Evolutionary conservation across 2,888 invertebrate species (phyloP).

Genomic region (Harpagoxenus sublaevis): DNA sequence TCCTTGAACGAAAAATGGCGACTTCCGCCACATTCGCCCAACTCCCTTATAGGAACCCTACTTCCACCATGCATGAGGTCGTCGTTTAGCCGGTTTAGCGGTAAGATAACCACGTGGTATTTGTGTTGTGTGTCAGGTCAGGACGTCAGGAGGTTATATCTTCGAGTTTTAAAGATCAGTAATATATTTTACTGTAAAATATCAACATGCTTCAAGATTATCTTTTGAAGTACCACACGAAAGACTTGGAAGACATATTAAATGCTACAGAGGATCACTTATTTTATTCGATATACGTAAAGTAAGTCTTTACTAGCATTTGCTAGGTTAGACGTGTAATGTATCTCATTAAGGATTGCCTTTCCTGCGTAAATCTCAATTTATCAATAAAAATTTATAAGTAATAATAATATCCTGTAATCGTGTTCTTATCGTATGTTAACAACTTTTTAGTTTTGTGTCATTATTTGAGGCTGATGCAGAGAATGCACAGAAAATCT

Average conservation of each 20-base stretch:
- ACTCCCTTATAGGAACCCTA: too few species aligned
- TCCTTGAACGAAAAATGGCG: too few species aligned
- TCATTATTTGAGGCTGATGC: conserved; percentile 91
- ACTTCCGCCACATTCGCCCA: too few species aligned
- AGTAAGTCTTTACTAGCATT: conserved; percentile 88
- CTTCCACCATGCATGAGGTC: too few species aligned
- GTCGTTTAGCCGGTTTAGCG: too few species aligned
- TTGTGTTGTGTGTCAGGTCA: not conserved
- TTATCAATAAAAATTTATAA: conserved; percentile 90
- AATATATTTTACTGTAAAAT: not conserved
- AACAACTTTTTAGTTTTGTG: conserved; percentile 88
- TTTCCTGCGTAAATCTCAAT: conserved; percentile 88
- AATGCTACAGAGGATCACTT: conserved; percentile 88
- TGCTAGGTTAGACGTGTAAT: conserved; percentile 2
- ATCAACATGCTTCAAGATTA: conserved; percentile 86
- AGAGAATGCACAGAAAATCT: conserved; percentile 90
- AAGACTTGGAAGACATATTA: conserved; percentile 89
- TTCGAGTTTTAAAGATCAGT: not conserved
- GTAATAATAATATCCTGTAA: conserved; percentile 87
- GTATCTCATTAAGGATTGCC: conserved; percentile 89
- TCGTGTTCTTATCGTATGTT: conserved; percentile 9
- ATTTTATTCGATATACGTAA: conserved; percentile 90
- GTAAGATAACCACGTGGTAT: not conserved
- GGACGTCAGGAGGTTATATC: not conserved
- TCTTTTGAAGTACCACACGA: conserved; percentile 88